phyloP scores from a whole-genome alignment of 2,113 vertebrate genomes.

The Engystomops pustulosus region DNA sequence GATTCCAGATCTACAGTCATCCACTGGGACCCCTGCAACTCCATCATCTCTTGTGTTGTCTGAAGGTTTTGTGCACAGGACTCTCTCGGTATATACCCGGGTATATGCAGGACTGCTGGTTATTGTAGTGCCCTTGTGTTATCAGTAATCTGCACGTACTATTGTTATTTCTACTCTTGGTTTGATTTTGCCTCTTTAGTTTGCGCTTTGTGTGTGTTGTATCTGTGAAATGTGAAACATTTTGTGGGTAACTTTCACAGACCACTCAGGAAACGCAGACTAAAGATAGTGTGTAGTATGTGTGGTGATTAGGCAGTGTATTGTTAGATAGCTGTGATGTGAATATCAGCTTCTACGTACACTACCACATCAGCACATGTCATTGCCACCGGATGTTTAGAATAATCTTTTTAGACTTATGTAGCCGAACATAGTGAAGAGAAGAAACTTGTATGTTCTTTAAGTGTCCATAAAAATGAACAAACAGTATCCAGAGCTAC shows the following conservation, averaged over 20 bases:
- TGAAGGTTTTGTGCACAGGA: too few relatives aligned
- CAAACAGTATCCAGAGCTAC: neutral
- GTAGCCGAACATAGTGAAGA: neutral
- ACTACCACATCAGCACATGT: conserved; percentile 68
- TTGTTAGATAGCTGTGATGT: conserved; percentile 78
- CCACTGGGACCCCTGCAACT: too few relatives aligned
- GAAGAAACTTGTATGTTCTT: neutral
- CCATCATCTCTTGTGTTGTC: too few relatives aligned
- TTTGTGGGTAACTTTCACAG: conserved; percentile 22
- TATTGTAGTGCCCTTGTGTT: too few relatives aligned
- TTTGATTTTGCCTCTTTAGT: conserved; percentile 35
- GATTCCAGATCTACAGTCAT: too few relatives aligned
- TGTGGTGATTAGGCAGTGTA: conserved; percentile 80
- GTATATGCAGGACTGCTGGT: too few relatives aligned
- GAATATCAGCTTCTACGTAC: conserved; percentile 69
- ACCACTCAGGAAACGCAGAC: conserved; percentile 35
- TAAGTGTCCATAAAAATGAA: neutral
- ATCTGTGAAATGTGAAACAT: conserved; percentile 21
- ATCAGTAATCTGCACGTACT: too few relatives aligned
- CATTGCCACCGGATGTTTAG: conserved; percentile 2
- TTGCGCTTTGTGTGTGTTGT: conserved; percentile 45
- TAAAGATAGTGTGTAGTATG: conserved; percentile 7
- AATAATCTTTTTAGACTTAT: neutral
- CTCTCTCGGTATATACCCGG: too few relatives aligned
- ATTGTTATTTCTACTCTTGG: too few relatives aligned